Percentiles rank a stretch among this genome's conserved stretches.
Conservation (phyloP, 2,113 vertebrate species). For the Leiothrix lutea region DNA sequence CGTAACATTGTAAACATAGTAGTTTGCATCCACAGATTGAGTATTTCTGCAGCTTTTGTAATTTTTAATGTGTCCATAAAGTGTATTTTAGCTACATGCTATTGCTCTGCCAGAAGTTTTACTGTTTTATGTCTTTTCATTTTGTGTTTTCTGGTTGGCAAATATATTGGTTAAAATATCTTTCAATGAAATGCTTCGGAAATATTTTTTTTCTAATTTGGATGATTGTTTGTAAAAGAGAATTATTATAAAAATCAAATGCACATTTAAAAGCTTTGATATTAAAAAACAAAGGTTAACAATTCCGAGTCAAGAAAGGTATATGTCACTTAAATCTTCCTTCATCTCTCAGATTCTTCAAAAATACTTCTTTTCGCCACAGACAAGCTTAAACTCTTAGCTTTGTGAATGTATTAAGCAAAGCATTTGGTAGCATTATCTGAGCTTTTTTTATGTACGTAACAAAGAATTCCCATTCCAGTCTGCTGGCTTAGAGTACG, state of each 20-base stretch:
- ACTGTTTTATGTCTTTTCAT: slow-evolving; percentile 42
- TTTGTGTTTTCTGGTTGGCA: slow-evolving; percentile 12
- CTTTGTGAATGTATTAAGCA: slow-evolving; percentile 74
- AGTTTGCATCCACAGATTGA: slow-evolving; percentile 66
- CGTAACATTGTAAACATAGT: slow-evolving; percentile 77
- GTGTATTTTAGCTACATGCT: neutral
- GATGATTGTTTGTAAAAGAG: neutral
- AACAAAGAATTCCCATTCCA: slow-evolving; percentile 84
- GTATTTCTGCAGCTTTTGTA: slow-evolving; percentile 66
- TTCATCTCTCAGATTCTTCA: slow-evolving; percentile 49
- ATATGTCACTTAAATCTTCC: neutral
- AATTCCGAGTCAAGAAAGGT: slow-evolving; percentile 2
- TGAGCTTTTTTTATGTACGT: slow-evolving; percentile 80
- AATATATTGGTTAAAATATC: slow-evolving; percentile 11
- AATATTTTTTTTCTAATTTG: neutral
- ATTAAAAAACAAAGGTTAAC: slow-evolving; percentile 5
- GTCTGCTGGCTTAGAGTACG: slow-evolving; percentile 79
- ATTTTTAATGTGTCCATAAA: slow-evolving; percentile 59
- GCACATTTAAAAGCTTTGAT: neutral
- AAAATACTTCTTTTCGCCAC: slow-evolving; percentile 47
- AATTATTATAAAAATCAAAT: neutral
- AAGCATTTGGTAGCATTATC: slow-evolving; percentile 81
- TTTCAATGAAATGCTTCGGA: neutral
- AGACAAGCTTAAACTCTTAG: slow-evolving; percentile 71
- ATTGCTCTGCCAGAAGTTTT: slow-evolving; percentile 29